Percentiles rank a stretch among this genome's conserved stretches.
phyloP scores from a whole-genome alignment of 2,113 vertebrate genomes.

The Gulo gulo region DNA sequence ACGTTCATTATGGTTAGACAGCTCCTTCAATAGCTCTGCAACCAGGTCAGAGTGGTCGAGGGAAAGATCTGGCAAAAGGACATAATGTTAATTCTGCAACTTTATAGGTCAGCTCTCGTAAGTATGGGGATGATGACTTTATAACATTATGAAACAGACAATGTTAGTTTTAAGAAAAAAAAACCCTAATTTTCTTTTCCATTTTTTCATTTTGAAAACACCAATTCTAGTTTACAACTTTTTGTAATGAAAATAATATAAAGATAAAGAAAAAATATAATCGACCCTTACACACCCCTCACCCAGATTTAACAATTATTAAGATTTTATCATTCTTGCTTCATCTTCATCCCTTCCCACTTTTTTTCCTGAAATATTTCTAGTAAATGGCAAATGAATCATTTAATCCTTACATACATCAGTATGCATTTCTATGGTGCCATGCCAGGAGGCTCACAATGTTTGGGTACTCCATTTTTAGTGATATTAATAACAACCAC shows the following conservation, averaged over 20 bases:
- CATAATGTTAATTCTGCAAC: background rate
- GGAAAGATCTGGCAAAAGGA: constrained; percentile 86
- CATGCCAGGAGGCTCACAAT: background rate
- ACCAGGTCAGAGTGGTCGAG: constrained; percentile 95
- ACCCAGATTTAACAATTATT: background rate
- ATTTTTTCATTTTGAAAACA: constrained; percentile 4
- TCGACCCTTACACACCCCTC: background rate
- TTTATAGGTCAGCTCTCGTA: background rate
- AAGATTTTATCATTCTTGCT: background rate
- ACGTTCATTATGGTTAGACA: constrained; percentile 96
- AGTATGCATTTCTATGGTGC: background rate
- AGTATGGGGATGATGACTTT: background rate
- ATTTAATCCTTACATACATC: background rate
- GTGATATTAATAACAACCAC: background rate
- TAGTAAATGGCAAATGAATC: background rate
- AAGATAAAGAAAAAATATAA: background rate
- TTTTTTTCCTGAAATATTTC: background rate
- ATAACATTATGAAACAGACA: background rate
- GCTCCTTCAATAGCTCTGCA: constrained; percentile 93
- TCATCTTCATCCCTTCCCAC: background rate
- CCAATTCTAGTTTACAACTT: background rate
- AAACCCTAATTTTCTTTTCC: background rate
- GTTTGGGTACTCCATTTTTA: background rate
- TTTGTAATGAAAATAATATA: background rate
- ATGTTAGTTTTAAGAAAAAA: background rate